phyloP scores from a whole-genome alignment of 2,113 vertebrate genomes.

The Alligator mississippiensis region DNA sequence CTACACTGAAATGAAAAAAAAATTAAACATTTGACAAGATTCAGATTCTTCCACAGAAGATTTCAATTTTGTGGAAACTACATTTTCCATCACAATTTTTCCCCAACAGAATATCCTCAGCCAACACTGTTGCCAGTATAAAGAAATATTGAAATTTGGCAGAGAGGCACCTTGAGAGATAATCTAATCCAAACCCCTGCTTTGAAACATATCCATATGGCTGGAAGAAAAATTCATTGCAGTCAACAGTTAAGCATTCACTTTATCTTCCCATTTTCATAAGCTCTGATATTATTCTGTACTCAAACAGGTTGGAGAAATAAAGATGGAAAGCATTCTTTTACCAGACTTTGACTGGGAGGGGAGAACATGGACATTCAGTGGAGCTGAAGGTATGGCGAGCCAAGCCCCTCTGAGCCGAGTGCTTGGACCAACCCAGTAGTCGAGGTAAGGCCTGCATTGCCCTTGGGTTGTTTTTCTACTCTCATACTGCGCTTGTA shows the following conservation, averaged over 20 bases:
- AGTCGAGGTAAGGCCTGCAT: no score
- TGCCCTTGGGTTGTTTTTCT: no score
- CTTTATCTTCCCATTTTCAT: background rate
- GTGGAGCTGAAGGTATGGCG: no score
- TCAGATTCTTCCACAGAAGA: background rate
- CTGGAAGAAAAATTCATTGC: background rate
- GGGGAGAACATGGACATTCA: no score
- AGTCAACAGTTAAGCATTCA: background rate
- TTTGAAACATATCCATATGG: background rate
- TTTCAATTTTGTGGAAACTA: background rate
- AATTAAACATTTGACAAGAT: background rate
- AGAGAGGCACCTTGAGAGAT: background rate
- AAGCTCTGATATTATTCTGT: background rate
- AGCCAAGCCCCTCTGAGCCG: no score
- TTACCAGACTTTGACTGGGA: background rate
- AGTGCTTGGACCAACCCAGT: no score
- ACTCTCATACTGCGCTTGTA: no score
- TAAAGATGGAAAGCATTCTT: background rate
- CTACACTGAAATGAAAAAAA: background rate
- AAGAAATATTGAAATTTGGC: background rate
- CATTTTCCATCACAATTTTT: background rate
- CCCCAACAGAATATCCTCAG: background rate
- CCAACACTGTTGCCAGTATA: background rate
- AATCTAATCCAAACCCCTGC: background rate
- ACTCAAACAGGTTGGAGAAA: background rate